A percentile compares a stretch with the other conserved stretches of the same genome.
These are phyloP conservation scores for Zygothrica quintamaculata DNA, from an alignment of 2,888 invertebrate genomes.

Conservation along the genomic window DNA sequence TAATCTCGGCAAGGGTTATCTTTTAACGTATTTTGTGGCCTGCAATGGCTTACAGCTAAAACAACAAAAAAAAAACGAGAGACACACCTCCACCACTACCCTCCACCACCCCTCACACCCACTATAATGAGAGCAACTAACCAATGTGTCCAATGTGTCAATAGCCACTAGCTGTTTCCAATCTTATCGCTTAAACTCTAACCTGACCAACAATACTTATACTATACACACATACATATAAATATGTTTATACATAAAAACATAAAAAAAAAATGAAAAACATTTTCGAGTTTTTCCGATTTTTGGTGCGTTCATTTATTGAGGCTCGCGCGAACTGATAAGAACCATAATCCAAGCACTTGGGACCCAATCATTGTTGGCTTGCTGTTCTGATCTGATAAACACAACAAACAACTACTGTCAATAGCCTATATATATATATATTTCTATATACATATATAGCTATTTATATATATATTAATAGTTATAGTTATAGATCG, in stretches of 20 bases:
- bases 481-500: constrained; percentile 10
- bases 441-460: neutral
- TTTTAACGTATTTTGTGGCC: constrained; percentile 45
- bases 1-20: constrained; percentile 65
- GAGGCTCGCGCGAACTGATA: constrained; percentile 30
- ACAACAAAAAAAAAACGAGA: no score
- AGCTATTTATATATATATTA: constrained; percentile 1
- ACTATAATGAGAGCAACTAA: constrained; percentile 8
- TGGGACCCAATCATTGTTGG: constrained; percentile 33
- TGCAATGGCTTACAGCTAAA: no score
- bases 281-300: constrained; percentile 40
- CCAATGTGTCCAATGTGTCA: neutral
- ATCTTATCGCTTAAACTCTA: constrained; percentile 48
- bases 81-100: no score
- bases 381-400: constrained; percentile 55
- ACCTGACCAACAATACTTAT: constrained; percentile 33
- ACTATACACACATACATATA: neutral
- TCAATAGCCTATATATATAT: neutral
- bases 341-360: constrained; percentile 36
- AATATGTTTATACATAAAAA: constrained; percentile 9
- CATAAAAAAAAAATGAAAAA: constrained; percentile 23
- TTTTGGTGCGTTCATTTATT: constrained; percentile 18
- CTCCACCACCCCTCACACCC: no score
- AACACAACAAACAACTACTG: constrained; percentile 10
- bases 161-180: neutral